These are phyloP conservation scores for Apotomis turbidana DNA, from an alignment of 2,888 invertebrate genomes.

Conservation along the genomic window DNA sequence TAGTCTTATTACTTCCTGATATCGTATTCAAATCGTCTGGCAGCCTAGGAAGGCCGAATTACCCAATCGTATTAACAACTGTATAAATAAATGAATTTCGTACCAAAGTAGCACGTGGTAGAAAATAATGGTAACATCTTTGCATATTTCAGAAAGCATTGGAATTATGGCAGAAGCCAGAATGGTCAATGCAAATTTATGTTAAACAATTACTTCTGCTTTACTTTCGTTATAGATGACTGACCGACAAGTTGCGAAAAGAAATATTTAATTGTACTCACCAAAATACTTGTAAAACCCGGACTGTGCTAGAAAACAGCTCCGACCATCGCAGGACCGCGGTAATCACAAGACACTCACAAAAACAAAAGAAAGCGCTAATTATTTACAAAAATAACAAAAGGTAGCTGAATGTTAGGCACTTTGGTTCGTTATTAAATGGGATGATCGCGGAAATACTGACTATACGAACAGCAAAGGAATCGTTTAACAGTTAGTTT, in stretches of 20 bases:
- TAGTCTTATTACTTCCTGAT: conserved; percentile 9
- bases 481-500: conserved; percentile 13
- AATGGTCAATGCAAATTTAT: conserved; percentile 29
- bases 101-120: conserved; percentile 12
- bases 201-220: conserved; percentile 18
- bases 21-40: conserved; percentile 9
- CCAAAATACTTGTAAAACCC: conserved; percentile 74
- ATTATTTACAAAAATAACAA: conserved; percentile 37
- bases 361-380: conserved; percentile 48
- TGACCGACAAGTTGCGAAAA: conserved; percentile 14
- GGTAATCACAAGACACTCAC: conserved; percentile 42
- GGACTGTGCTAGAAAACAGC: conserved; percentile 82
- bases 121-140: conserved; percentile 7
- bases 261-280: conserved; percentile 57
- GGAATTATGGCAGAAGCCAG: background rate
- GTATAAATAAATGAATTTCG: background rate
- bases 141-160: conserved; percentile 12
- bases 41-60: conserved; percentile 16
- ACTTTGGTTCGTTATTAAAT: conserved; percentile 65
- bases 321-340: conserved; percentile 75
- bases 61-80: conserved; percentile 2
- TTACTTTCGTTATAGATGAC: conserved; percentile 33
- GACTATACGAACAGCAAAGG: conserved; percentile 16
- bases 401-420: conserved; percentile 57
- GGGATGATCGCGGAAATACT: conserved; percentile 48